A percentile compares a stretch with the other conserved stretches of the same genome.
phyloP scores from a whole-genome alignment of 1,140 invertebrate genomes.

The Mesaphorura yosii region DNA sequence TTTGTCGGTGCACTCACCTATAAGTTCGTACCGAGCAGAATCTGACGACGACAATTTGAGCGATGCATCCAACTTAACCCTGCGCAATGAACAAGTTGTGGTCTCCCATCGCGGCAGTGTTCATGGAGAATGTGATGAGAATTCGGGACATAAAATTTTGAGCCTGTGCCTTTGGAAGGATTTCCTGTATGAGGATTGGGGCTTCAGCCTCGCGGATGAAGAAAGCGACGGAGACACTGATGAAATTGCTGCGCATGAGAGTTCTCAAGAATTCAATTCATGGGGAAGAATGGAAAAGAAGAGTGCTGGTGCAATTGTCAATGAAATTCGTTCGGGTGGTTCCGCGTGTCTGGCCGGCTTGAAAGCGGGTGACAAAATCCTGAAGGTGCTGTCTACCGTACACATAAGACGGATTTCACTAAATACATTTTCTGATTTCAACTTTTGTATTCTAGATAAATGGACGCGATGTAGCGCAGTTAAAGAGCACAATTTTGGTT shows the following conservation, averaged over 20 bases:
- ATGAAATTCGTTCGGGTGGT: slow-evolving; percentile 28
- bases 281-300: not conserved
- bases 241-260: slow-evolving; percentile 6
- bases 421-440: not conserved
- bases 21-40: too few species aligned
- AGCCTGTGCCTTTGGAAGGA: slow-evolving; percentile 30
- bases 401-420: not conserved
- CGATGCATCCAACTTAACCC: too few species aligned
- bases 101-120: too few species aligned
- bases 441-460: slow-evolving; percentile 26
- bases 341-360: slow-evolving; percentile 26
- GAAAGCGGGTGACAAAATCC: slow-evolving; percentile 20
- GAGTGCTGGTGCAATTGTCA: slow-evolving; percentile 10
- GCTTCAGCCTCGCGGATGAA: slow-evolving; percentile 23
- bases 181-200: slow-evolving; percentile 29
- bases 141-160: slow-evolving; percentile 12
- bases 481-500: slow-evolving; percentile 29
- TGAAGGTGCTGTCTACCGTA: slow-evolving; percentile 15
- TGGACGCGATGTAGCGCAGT: slow-evolving; percentile 18
- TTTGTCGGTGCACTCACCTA: too few species aligned
- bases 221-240: slow-evolving; percentile 16
- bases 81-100: too few species aligned
- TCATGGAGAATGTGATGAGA: slow-evolving; percentile 3
- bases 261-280: too few species aligned
- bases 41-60: too few species aligned